Conservation (phyloP, 2,797 vertebrate species). For the Bucorvus abyssinicus region DNA sequence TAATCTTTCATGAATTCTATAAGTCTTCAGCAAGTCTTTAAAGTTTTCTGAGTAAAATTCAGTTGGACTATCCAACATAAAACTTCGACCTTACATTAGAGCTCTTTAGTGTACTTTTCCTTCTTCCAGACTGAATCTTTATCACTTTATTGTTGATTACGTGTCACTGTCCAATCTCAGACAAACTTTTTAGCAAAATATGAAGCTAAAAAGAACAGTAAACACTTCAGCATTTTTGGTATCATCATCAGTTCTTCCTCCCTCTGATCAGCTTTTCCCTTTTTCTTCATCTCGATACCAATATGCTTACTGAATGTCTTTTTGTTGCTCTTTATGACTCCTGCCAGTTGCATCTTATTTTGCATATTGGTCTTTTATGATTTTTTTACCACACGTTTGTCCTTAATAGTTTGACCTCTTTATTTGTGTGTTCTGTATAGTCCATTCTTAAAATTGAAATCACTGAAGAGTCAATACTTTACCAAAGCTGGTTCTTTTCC, state of each 20-base stretch:
- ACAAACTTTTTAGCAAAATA: neutral
- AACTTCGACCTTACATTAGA: neutral
- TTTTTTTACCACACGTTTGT: neutral
- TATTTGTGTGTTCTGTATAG: neutral
- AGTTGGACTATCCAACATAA: neutral
- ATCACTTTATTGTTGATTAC: neutral
- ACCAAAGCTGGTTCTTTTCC: neutral
- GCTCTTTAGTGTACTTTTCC: neutral
- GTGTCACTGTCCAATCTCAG: neutral
- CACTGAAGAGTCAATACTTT: neutral
- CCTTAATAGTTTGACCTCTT: neutral
- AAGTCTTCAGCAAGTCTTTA: neutral
- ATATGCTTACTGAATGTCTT: neutral
- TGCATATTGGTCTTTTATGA: neutral
- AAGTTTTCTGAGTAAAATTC: constrained; percentile 12
- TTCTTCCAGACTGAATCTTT: neutral
- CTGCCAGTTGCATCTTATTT: neutral
- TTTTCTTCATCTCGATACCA: neutral
- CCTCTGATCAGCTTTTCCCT: neutral
- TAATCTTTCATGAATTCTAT: neutral
- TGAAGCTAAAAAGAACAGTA: neutral
- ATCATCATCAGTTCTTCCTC: neutral
- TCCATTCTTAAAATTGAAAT: neutral
- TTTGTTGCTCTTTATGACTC: neutral
- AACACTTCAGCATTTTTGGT: neutral